These are phyloP conservation scores for Brachypterus glaber DNA, from an alignment of 2,888 invertebrate species.

Conservation along the genomic window DNA sequence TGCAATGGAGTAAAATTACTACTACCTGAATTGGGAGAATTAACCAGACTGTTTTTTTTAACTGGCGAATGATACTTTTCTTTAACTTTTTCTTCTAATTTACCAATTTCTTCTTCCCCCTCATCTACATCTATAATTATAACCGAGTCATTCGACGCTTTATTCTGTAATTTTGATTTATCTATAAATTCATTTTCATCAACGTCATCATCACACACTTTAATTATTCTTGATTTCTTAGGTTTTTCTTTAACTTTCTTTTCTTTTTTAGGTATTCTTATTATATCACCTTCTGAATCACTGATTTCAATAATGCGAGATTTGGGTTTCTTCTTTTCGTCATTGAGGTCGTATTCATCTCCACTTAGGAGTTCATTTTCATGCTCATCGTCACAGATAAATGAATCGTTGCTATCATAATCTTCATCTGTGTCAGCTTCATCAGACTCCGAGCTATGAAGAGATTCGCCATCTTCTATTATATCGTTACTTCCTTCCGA, in stretches of 20 bases:
- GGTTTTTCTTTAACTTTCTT: background rate
- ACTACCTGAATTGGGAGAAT: background rate
- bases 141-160: constrained; percentile 1
- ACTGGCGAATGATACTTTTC: background rate
- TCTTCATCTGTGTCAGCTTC: constrained; percentile 24
- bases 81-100: constrained; percentile 11
- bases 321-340: constrained; percentile 17
- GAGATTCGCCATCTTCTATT: constrained; percentile 35
- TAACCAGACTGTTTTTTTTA: background rate
- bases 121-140: constrained; percentile 9
- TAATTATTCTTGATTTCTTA: background rate
- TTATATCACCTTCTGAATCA: constrained; percentile 8
- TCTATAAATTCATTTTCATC: too few species aligned
- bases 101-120: constrained; percentile 5
- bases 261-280: background rate
- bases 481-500: constrained; percentile 37
- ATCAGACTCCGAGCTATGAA: constrained; percentile 29
- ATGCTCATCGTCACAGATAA: constrained; percentile 30
- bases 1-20: constrained; percentile 5
- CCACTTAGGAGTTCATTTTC: constrained; percentile 31
- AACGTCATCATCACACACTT: background rate
- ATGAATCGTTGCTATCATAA: constrained; percentile 29
- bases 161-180: too few species aligned
- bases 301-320: constrained; percentile 23
- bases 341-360: constrained; percentile 27